Conservation (phyloP, 2,797 vertebrate species). For the Clarias fuscus region DNA sequence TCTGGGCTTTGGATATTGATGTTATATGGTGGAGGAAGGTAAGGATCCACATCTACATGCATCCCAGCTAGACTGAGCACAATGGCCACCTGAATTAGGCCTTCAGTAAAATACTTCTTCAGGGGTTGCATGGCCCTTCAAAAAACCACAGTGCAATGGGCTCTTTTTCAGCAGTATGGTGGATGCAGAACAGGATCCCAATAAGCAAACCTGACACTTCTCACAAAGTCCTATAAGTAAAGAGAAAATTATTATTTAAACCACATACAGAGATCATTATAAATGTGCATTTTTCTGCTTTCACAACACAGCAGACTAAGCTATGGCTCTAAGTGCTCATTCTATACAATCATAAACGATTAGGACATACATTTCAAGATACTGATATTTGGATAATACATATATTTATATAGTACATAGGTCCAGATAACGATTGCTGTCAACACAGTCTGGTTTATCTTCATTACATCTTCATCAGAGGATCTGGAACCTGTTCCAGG, state of each 20-base stretch:
- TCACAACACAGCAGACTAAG: not conserved
- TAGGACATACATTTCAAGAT: not conserved
- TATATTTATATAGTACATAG: not conserved
- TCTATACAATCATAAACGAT: not conserved
- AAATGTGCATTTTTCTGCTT: not conserved
- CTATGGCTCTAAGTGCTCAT: too few relatives aligned
- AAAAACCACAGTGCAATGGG: not conserved
- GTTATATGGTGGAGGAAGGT: constrained; percentile 80
- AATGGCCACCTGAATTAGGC: constrained; percentile 92
- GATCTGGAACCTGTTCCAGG: not conserved
- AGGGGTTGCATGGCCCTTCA: constrained; percentile 69
- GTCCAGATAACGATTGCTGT: not conserved
- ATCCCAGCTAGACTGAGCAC: constrained; percentile 88
- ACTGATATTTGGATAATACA: not conserved
- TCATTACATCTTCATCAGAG: not conserved
- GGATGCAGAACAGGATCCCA: not conserved
- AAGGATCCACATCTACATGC: constrained; percentile 85
- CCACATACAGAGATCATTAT: not conserved
- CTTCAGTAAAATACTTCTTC: constrained; percentile 94
- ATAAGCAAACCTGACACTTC: not conserved
- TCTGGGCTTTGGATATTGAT: constrained; percentile 83
- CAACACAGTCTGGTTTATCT: not conserved
- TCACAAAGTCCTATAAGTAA: constrained; percentile 33
- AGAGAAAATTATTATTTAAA: constrained; percentile 5
- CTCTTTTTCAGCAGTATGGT: not conserved